These are phyloP conservation scores for Sarcophaga subvicina DNA, from an alignment of 2,888 invertebrate genomes.

Conservation along the genomic window DNA sequence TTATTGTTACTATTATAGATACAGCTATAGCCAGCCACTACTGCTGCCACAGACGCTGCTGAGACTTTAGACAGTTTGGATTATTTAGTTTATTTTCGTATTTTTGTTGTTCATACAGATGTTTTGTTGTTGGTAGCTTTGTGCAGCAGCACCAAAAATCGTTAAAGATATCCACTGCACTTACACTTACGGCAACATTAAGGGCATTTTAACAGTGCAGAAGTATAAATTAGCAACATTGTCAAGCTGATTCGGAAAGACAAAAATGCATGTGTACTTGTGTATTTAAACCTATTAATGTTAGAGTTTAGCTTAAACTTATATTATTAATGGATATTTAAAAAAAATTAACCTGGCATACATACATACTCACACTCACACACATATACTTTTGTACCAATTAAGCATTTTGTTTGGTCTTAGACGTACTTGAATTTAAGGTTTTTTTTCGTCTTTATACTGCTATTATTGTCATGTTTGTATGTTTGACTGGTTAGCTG, in stretches of 20 bases:
- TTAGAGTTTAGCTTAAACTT: neutral
- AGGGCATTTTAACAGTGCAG: constrained; percentile 46
- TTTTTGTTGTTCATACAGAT: neutral
- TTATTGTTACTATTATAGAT: constrained; percentile 26
- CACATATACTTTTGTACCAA: neutral
- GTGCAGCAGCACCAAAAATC: neutral
- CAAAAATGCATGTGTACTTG: neutral
- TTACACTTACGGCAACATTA: constrained; percentile 20
- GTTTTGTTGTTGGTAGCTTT: neutral
- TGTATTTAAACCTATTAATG: too few species aligned
- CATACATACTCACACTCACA: neutral
- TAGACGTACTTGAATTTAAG: neutral
- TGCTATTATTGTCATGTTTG: constrained; percentile 75
- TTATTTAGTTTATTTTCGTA: neutral
- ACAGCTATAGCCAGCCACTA: neutral
- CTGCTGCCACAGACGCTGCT: constrained; percentile 37
- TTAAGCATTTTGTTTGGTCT: constrained; percentile 31
- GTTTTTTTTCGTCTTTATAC: constrained; percentile 67
- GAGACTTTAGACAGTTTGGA: constrained; percentile 4
- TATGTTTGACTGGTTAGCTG: constrained; percentile 66
- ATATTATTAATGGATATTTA: neutral
- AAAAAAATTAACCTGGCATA: neutral
- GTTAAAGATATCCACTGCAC: neutral
- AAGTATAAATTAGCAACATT: constrained; percentile 44
- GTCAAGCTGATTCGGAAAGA: constrained; percentile 5